phyloP scores from a whole-genome alignment of 2,888 invertebrate species.

The Diarsia rubi region DNA sequence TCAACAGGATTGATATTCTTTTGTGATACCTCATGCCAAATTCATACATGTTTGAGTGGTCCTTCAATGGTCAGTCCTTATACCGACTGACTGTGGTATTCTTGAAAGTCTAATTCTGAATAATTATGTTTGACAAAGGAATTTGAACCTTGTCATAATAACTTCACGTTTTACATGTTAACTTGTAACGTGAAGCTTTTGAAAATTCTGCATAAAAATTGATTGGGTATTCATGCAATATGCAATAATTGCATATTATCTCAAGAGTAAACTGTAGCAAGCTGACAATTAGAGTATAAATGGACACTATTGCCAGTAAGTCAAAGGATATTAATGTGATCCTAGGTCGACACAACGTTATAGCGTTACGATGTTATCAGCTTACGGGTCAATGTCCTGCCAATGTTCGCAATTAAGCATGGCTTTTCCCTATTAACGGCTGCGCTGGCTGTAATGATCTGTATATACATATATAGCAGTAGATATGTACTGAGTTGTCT shows the following conservation, averaged over 20 bases:
- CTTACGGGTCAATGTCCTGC: constrained; percentile 17
- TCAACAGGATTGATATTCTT: neutral
- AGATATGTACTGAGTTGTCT: neutral
- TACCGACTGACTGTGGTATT: no score
- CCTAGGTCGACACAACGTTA: neutral
- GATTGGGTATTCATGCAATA: neutral
- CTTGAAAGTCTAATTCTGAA: neutral
- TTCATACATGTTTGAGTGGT: neutral
- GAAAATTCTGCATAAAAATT: neutral
- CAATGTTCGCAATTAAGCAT: neutral
- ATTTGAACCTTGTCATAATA: neutral
- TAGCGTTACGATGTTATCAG: constrained; percentile 12
- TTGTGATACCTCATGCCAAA: neutral
- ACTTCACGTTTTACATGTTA: no score
- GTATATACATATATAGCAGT: neutral
- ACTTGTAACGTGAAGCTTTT: neutral
- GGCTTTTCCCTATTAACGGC: neutral
- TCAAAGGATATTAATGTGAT: constrained; percentile 29
- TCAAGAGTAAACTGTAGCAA: neutral
- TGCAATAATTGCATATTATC: neutral
- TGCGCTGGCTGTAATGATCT: constrained; percentile 13
- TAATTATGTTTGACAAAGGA: neutral
- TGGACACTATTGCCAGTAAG: neutral
- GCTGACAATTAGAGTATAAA: neutral
- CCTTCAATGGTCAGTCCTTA: neutral